Evolutionary conservation across 2,797 vertebrate species (phyloP).

Genomic region (Manis pentadactyla): DNA sequence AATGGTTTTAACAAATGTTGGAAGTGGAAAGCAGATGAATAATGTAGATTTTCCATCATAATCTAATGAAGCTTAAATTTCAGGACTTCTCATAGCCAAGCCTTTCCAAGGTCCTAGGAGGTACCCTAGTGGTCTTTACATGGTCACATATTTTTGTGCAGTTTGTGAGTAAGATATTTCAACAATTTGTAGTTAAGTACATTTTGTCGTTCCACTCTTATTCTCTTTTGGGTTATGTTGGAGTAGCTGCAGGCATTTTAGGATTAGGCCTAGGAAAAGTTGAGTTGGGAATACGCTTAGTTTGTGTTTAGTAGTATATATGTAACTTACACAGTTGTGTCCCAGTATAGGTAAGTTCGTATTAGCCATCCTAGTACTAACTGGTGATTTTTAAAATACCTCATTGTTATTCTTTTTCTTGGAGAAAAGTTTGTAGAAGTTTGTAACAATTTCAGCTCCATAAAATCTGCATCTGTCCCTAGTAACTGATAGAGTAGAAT

Average conservation of each 20-base stretch:
- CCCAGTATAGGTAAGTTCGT: background rate
- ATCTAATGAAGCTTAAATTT: background rate
- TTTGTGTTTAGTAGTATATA: background rate
- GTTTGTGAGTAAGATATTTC: background rate
- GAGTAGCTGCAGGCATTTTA: background rate
- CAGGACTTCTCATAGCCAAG: background rate
- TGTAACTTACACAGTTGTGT: background rate
- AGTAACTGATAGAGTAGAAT: background rate
- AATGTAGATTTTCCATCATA: background rate
- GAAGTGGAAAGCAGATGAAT: background rate
- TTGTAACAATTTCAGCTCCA: background rate
- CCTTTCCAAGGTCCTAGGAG: background rate
- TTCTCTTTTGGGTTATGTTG: background rate
- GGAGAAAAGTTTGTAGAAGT: background rate
- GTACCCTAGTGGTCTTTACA: background rate
- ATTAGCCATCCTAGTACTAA: background rate
- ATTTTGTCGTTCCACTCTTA: background rate
- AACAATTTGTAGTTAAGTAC: background rate
- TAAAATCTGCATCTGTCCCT: background rate
- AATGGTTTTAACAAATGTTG: background rate
- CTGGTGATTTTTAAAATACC: background rate
- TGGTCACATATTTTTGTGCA: background rate
- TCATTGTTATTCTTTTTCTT: background rate
- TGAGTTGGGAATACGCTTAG: background rate
- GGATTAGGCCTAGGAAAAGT: conserved; percentile 17